Conservation (phyloP, 2,797 vertebrate species). For the Peromyscus eremicus region DNA sequence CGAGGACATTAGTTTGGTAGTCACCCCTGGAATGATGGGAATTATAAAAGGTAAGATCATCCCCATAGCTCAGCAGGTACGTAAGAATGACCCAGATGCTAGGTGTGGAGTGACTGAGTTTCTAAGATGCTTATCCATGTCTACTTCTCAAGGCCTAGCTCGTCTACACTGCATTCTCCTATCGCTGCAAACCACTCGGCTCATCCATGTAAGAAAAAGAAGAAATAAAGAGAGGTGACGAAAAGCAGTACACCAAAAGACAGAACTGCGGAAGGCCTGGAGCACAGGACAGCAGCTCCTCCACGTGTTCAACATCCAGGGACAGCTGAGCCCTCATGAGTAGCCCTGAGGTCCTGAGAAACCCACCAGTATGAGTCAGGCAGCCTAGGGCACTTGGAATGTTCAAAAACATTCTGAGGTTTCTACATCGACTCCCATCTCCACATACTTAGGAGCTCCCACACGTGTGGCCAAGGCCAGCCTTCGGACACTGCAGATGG, state of each 20-base stretch:
- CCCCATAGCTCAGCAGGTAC: neutral
- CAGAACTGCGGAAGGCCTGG: neutral
- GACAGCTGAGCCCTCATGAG: accelerated
- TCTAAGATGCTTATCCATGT: neutral
- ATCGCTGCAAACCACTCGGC: neutral
- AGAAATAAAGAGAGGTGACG: neutral
- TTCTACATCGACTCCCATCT: neutral
- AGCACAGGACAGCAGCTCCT: neutral
- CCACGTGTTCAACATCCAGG: accelerated
- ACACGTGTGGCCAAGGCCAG: neutral
- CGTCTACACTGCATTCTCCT: neutral
- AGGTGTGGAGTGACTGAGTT: neutral
- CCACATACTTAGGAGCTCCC: neutral
- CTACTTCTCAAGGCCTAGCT: neutral
- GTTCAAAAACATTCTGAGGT: neutral
- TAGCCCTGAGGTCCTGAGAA: neutral
- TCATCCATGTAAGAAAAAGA: neutral
- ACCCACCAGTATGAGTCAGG: neutral
- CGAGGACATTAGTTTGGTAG: neutral
- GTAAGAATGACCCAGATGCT: neutral
- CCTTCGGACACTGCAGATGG: neutral
- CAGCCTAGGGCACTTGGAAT: neutral
- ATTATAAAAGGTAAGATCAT: neutral
- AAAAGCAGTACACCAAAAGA: neutral
- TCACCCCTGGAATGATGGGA: neutral